These are phyloP conservation scores for Lagorchestes hirsutus DNA, from an alignment of 2,797 vertebrate genomes.

Conservation along the genomic window DNA sequence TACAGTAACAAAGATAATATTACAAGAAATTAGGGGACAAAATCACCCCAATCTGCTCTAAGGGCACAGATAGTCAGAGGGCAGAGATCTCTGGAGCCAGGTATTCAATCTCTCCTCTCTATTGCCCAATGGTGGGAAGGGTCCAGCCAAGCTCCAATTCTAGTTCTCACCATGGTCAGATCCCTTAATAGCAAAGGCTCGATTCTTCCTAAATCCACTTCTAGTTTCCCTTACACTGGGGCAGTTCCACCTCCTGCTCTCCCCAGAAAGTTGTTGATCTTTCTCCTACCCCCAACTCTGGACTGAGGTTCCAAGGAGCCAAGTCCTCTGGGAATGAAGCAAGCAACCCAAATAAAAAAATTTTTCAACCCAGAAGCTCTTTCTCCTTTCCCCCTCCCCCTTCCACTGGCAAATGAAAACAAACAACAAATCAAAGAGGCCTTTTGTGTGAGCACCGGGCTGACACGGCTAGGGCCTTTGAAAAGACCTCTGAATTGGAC, in stretches of 20 bases:
- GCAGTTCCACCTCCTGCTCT: neutral
- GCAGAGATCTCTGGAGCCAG: neutral
- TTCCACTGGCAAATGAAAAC: slow-evolving; percentile 82
- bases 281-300: slow-evolving; percentile 54
- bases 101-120: slow-evolving; percentile 3
- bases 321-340: slow-evolving; percentile 74
- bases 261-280: neutral
- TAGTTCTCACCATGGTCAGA: slow-evolving; percentile 1
- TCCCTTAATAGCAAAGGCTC: neutral
- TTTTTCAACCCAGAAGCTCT: slow-evolving; percentile 79
- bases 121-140: neutral
- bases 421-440: slow-evolving; percentile 83
- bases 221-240: neutral
- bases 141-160: neutral
- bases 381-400: slow-evolving; percentile 76
- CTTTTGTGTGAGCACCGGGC: slow-evolving; percentile 77
- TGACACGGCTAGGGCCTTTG: slow-evolving; percentile 80
- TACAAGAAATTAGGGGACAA: neutral
- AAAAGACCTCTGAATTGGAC: slow-evolving; percentile 81
- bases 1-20: neutral
- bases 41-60: neutral
- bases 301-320: slow-evolving; percentile 67
- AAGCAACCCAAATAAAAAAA: slow-evolving; percentile 82
- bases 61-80: neutral
- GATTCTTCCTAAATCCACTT: neutral